These are phyloP conservation scores for Campylomormyrus tamandua DNA, from an alignment of 2,113 vertebrate genomes.

Conservation along the genomic window DNA sequence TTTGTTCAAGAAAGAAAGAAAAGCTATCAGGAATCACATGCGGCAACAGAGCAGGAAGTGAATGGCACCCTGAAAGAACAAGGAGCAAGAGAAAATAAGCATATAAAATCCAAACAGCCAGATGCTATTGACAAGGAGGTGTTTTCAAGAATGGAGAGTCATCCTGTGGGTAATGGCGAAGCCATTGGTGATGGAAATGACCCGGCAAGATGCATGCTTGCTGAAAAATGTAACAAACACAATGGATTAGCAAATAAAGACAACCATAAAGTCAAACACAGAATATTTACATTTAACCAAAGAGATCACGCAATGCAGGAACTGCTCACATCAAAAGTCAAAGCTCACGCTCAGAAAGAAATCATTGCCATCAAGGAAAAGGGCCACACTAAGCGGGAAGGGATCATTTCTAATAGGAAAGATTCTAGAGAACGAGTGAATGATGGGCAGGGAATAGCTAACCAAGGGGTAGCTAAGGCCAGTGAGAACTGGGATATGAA, in stretches of 20 bases:
- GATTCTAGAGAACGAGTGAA: not conserved
- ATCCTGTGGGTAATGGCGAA: conserved; percentile 18
- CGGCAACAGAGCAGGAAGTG: not conserved
- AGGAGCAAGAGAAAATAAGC: not conserved
- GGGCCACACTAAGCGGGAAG: conserved; percentile 16
- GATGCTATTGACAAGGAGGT: not conserved
- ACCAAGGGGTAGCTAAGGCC: not conserved
- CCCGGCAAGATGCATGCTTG: not conserved
- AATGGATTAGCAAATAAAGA: conserved; percentile 30
- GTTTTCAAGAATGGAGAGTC: conserved; percentile 16
- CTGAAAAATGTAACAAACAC: conserved; percentile 19
- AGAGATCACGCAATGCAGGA: conserved; percentile 79
- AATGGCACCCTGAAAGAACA: too few species aligned
- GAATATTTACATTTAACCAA: conserved; percentile 74
- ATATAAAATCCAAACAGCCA: not conserved
- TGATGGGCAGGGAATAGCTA: not conserved
- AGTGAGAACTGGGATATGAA: not conserved
- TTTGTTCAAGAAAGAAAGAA: not conserved
- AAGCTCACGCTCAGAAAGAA: conserved; percentile 65
- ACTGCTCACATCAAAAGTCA: conserved; percentile 64
- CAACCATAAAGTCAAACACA: conserved; percentile 28
- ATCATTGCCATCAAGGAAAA: conserved; percentile 18
- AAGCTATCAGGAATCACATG: not conserved
- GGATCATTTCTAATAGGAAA: conserved; percentile 5
- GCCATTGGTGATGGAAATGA: conserved; percentile 6